Evolutionary conservation across 2,113 vertebrate genomes (phyloP).

Genomic region (Pantherophis guttatus): DNA sequence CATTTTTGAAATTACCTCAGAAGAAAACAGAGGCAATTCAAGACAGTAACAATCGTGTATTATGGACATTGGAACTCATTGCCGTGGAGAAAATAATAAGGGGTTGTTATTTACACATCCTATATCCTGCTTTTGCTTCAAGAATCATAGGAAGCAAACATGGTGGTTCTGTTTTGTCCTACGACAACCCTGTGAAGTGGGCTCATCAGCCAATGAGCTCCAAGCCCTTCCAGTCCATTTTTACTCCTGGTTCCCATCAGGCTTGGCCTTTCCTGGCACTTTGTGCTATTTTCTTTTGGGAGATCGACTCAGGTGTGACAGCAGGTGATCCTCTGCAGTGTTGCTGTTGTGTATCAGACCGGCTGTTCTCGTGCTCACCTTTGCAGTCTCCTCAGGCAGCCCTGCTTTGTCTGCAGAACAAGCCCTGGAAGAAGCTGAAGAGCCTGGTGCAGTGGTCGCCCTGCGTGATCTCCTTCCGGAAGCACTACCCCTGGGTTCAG

Average conservation of each 20-base stretch:
- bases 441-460: conserved; percentile 83
- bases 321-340: neutral
- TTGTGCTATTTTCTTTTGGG: neutral
- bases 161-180: neutral
- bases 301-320: neutral
- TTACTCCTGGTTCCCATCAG: neutral
- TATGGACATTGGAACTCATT: neutral
- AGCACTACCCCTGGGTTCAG: conserved; percentile 87
- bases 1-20: neutral
- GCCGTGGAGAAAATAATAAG: neutral
- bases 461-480: conserved; percentile 83
- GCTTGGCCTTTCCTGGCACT: neutral
- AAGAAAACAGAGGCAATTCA: neutral
- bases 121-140: neutral
- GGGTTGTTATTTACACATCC: neutral
- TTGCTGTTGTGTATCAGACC: too few species aligned
- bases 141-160: neutral
- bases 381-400: neutral
- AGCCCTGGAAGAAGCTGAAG: conserved; percentile 85
- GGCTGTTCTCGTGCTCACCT: too few species aligned
- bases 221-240: neutral
- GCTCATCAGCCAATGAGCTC: neutral
- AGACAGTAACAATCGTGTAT: neutral
- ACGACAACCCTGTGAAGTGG: neutral
- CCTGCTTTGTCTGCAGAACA: conserved; percentile 64